Evolutionary conservation across 2,888 invertebrate genomes (phyloP).

Genomic region (Xanthostigma xanthostigma): DNA sequence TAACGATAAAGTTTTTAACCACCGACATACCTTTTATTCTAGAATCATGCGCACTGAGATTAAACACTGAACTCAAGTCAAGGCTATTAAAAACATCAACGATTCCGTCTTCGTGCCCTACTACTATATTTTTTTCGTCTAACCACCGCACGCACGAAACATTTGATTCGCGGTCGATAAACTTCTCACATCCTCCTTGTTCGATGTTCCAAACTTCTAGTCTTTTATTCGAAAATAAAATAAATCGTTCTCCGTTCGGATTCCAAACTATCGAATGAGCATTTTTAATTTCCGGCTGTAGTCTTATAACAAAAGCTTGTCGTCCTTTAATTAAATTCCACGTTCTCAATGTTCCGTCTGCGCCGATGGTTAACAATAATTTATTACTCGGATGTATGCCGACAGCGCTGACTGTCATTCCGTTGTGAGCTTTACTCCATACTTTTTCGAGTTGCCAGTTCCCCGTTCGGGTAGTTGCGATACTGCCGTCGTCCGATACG

Average conservation of each 20-base stretch:
- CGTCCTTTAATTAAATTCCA: slow-evolving; percentile 92
- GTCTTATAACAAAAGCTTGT: slow-evolving; percentile 54
- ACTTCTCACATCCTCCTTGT: slow-evolving; percentile 54
- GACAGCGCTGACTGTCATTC: slow-evolving; percentile 53
- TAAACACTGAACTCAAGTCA: too few species aligned
- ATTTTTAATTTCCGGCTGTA: slow-evolving; percentile 20
- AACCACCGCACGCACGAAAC: slow-evolving; percentile 58
- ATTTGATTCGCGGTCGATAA: slow-evolving; percentile 50
- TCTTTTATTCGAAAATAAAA: slow-evolving; percentile 52
- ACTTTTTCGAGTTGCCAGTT: slow-evolving; percentile 77
- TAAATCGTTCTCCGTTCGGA: slow-evolving; percentile 60
- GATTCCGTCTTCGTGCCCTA: slow-evolving; percentile 63
- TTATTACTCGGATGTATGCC: slow-evolving; percentile 83
- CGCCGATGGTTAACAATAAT: slow-evolving; percentile 72
- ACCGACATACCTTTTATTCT: too few species aligned
- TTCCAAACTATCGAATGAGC: slow-evolving; percentile 52
- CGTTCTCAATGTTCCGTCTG: slow-evolving; percentile 69
- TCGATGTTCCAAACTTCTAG: slow-evolving; percentile 71
- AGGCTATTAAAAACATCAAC: slow-evolving; percentile 39
- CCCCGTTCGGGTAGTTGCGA: slow-evolving; percentile 65
- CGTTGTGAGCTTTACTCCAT: slow-evolving; percentile 74
- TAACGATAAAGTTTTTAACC: slow-evolving; percentile 35
- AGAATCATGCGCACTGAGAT: too few species aligned
- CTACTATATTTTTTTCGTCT: slow-evolving; percentile 41
- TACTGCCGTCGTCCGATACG: slow-evolving; percentile 70